Evolutionary conservation across 1,140 invertebrate genomes (phyloP).

Genomic region (Archegozetes longisetosus): DNA sequence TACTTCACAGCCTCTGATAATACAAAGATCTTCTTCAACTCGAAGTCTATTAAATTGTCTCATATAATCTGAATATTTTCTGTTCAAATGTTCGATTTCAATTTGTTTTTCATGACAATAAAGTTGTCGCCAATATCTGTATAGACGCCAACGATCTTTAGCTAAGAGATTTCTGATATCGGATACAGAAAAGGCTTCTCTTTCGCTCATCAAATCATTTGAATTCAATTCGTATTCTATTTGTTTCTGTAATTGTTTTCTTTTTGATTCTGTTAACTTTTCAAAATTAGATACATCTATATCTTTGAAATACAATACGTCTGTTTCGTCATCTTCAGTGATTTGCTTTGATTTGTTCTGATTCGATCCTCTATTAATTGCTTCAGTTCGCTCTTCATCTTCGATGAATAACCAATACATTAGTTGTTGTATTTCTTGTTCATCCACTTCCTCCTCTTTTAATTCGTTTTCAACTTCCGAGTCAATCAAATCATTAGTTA

Average conservation of each 20-base stretch:
- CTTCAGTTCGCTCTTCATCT: too few species aligned
- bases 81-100: neutral
- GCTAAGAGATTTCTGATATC: neutral
- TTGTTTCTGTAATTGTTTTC: neutral
- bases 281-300: too few species aligned
- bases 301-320: too few species aligned
- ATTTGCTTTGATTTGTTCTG: too few species aligned
- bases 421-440: too few species aligned
- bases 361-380: too few species aligned
- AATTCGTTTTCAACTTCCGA: too few species aligned
- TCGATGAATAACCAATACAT: too few species aligned
- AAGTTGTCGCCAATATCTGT: neutral
- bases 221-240: neutral
- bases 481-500: too few species aligned
- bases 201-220: neutral
- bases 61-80: neutral
- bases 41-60: neutral
- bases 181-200: neutral
- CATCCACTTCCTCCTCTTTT: too few species aligned
- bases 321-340: too few species aligned
- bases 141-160: neutral
- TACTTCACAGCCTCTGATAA: constrained; percentile 24
- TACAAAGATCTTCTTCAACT: neutral
- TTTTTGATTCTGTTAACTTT: neutral
- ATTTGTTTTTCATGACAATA: neutral